Base-by-base conservation (phyloP, 2,797 vertebrate species). In the Mus caroli region DNA sequence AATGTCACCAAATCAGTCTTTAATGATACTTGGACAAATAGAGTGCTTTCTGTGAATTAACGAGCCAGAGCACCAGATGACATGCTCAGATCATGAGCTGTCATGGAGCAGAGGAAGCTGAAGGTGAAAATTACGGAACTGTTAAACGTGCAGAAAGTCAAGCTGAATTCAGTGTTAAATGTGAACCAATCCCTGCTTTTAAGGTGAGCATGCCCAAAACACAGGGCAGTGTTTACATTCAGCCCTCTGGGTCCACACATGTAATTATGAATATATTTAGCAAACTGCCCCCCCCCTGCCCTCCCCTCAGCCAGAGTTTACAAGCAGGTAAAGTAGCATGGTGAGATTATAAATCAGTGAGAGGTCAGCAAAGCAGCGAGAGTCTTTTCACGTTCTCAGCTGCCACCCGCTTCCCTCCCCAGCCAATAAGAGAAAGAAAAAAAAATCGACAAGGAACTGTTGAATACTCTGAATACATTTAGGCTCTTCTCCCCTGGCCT, bases 1-100 rank as follows among this genome's bases (percentile, higher is more conserved):
- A 91, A 95, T 85, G 94, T 95, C 78, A 83, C 86, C 97, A 95
- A 96, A 95, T 97, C 96, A 96, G 95, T 95, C 90, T 93, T 87
- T 92, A 91, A 95, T 92, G 93, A 92, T 93, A 86, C 84, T 62
- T 90, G 83, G 75, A 85, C 97, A 96, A 95, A 95, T 85, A 93
- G 88, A 77, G 85, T 84, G 79, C 93, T 87, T 88, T 92, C 73
- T 22, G 43, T 88, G 96, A 97, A 90, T 95, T 92, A 89, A 90
- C 17, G 9, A 96, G 93, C 79, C 19, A 20, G 95, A 94, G 80
- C 69, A 15, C 52, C 2, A 50, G 87, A 40, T 52, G 34, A 46
- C 50, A 37, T 2, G 5, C 94, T 77, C 6, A 64, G 90, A 79
- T 28, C 64, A 56, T 15, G 78, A 91, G 90, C 84, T 89, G 12